These are phyloP conservation scores for Laticauda laticaudata DNA, from an alignment of 2,113 vertebrate species.

Conservation along the genomic window DNA sequence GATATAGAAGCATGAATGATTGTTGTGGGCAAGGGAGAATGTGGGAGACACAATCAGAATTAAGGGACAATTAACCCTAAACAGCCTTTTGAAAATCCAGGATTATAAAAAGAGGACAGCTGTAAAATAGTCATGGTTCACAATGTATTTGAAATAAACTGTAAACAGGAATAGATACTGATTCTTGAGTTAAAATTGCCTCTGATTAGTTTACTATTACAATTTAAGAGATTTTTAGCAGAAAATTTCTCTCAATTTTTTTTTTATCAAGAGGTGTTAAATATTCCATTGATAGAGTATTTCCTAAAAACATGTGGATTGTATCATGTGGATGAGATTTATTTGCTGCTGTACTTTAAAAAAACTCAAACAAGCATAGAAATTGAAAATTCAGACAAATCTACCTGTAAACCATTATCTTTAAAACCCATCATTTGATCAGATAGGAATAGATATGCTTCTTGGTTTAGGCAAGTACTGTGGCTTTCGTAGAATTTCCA, in stretches of 20 bases:
- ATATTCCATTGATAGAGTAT: background rate
- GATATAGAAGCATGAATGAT: background rate
- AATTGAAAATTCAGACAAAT: background rate
- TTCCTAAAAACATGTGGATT: background rate
- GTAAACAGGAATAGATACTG: background rate
- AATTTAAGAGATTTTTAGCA: no score
- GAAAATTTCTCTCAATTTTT: background rate
- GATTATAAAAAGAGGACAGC: background rate
- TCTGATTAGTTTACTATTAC: background rate
- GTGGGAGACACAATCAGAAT: background rate
- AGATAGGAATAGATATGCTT: background rate
- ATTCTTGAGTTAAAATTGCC: background rate
- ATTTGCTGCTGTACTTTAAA: background rate
- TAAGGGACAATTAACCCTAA: background rate
- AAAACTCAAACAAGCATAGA: background rate
- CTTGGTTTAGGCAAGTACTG: background rate
- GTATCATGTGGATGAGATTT: background rate
- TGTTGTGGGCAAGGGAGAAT: background rate
- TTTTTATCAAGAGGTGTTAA: background rate
- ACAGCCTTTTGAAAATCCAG: background rate
- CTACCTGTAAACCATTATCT: background rate
- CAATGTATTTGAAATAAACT: background rate
- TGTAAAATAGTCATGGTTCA: background rate
- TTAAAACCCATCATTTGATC: background rate
- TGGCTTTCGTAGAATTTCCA: background rate